Evolutionary conservation across 1,140 invertebrate genomes (phyloP), one percentile per base, ranked within the genome.

Genomic region (Chironomus tepperi): DNA sequence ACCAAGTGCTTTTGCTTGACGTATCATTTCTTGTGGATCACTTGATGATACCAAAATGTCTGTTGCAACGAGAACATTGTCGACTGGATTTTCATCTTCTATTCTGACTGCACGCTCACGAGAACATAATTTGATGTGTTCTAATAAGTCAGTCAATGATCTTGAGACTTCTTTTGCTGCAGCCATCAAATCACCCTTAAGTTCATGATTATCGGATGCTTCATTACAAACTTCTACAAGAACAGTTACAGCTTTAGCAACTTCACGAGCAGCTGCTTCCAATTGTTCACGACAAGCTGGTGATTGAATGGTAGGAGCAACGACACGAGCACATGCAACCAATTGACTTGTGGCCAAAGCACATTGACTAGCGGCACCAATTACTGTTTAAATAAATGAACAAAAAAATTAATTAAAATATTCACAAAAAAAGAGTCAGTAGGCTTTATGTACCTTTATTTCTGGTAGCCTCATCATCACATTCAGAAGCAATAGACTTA

Each of bases 341-440:
- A 99, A 85, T 81, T 99, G 98, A 42, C 96, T 98, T 0, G 98
- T 99, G 1, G 96, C 95, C 34, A 99, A 84, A 0, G 98, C 98
- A 83, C 96, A 98, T 82, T 98, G 92, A 0, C 96, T 98, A 0
- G 98, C 98, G 0, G 95, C 93, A 9, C 91, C 91, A 77, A 99
- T 98, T 2, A 99, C 95, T 70, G 15, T 47, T 47, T 10, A 47
- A 47, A 47, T 47, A 15, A 67, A 67, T 7, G 16, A 70, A 19
- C 7, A 21, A 8, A 21, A 70, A 70, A 19, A 19, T 8, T 18
- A 18, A 5, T 67, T 19, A 67, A 18, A 8, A 67, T 12, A n/a
- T n/a, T n/a, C n/a, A n/a, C n/a, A 7, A 18, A 67, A 8, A 16
- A 2, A 16, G 7, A 16, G n/a, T 16, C 5, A 16, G 16, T 2